phyloP scores from a whole-genome alignment of 2,888 invertebrate genomes.

The Drosophila algonquin region DNA sequence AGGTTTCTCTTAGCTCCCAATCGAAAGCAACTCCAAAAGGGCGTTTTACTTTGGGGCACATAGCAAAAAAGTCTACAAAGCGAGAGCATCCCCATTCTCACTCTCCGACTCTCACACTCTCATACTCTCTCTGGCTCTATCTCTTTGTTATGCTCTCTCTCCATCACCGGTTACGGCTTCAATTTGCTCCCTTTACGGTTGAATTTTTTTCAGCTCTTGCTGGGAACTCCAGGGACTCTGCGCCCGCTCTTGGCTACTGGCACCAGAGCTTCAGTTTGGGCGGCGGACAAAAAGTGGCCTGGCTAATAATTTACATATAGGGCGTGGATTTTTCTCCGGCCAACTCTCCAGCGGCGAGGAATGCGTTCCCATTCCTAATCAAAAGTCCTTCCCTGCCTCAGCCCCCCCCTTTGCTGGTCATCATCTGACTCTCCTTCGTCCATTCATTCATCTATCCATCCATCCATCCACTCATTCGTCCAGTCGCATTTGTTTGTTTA shows the following conservation, averaged over 20 bases:
- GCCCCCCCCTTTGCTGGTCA: background rate
- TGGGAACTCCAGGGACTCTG: conserved; percentile 59
- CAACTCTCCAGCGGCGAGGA: conserved; percentile 51
- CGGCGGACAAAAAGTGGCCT: conserved; percentile 70
- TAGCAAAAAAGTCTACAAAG: conserved; percentile 49
- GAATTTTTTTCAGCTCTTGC: conserved; percentile 14
- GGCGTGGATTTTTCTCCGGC: conserved; percentile 77
- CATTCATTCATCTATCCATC: conserved; percentile 8
- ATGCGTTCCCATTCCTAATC: conserved; percentile 35
- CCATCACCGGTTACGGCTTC: too few species aligned
- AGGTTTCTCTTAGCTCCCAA: conserved; percentile 7
- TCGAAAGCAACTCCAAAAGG: conserved; percentile 58
- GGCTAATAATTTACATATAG: conserved; percentile 81
- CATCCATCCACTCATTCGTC: conserved; percentile 34
- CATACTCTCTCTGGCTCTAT: conserved; percentile 19
- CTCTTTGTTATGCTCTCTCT: conserved; percentile 32
- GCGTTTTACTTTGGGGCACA: conserved; percentile 69
- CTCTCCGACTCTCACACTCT: conserved; percentile 15
- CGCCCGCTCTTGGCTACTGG: conserved; percentile 16
- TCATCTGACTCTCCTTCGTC: background rate
- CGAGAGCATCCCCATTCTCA: conserved; percentile 20
- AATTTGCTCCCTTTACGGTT: conserved; percentile 45
- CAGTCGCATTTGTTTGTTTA: conserved; percentile 75
- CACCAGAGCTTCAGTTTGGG: conserved; percentile 8
- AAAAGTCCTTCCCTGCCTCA: conserved; percentile 9